Conservation (phyloP, 1,140 invertebrate genomes). For the Theocolax elegans region DNA sequence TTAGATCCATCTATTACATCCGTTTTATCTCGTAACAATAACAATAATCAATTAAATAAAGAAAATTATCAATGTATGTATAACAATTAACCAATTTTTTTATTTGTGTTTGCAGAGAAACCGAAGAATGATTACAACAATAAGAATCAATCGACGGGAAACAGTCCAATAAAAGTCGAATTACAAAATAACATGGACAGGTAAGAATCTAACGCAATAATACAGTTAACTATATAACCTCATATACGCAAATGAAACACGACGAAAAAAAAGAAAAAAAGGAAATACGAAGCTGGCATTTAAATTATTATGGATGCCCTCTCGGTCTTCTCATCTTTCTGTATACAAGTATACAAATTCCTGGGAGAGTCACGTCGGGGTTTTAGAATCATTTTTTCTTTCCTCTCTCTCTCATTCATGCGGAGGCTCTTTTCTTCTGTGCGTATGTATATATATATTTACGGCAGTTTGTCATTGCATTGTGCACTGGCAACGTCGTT, state of each 20-base stretch:
- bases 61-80: too few relatives aligned
- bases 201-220: too few relatives aligned
- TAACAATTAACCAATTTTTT: too few relatives aligned
- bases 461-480: conserved; percentile 25
- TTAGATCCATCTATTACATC: too few relatives aligned
- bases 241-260: conserved; percentile 24
- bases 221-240: too few relatives aligned
- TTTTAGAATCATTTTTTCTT: conserved; percentile 20
- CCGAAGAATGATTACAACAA: conserved; percentile 91
- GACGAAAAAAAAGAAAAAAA: not conserved
- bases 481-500: too few relatives aligned
- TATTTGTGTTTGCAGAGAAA: conserved; percentile 74
- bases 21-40: too few relatives aligned
- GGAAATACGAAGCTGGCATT: not conserved
- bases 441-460: too few relatives aligned
- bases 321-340: not conserved
- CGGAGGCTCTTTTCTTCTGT: conserved; percentile 22
- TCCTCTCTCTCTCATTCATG: conserved; percentile 17
- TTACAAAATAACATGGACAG: conserved; percentile 78
- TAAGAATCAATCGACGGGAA: conserved; percentile 85
- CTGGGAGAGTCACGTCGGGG: not conserved
- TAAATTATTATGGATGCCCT: conserved; percentile 29
- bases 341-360: conserved; percentile 15
- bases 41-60: too few relatives aligned
- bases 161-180: conserved; percentile 79